phyloP scores from a whole-genome alignment of 2,797 vertebrate genomes.

The Smutsia temminckii region DNA sequence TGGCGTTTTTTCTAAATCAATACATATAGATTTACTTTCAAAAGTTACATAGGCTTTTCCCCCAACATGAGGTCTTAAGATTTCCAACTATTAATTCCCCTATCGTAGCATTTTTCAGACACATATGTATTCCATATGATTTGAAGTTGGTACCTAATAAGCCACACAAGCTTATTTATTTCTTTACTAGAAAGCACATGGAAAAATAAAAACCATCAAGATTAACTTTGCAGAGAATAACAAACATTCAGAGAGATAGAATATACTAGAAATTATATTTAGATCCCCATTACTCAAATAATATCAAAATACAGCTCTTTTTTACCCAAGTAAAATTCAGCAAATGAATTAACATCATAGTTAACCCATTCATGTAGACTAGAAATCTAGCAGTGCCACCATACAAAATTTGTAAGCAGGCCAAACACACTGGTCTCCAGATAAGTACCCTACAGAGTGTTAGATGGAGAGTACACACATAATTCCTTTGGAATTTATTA shows the following conservation, averaged over 20 bases:
- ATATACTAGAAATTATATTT: neutral
- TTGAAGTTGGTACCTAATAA: neutral
- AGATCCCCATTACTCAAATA: neutral
- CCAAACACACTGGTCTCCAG: neutral
- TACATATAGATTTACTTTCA: neutral
- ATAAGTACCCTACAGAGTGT: neutral
- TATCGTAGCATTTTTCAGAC: neutral
- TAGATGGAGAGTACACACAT: neutral
- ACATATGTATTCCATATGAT: neutral
- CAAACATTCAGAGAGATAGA: neutral
- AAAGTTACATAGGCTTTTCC: neutral
- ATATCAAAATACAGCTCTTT: neutral
- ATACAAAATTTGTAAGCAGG: neutral
- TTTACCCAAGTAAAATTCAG: neutral
- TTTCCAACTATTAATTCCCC: constrained; percentile 1
- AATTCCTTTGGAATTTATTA: neutral
- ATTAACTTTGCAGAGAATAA: neutral
- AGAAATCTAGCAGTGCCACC: neutral
- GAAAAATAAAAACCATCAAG: constrained; percentile 26
- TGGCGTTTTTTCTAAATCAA: constrained; percentile 12
- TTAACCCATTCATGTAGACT: neutral
- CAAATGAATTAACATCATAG: neutral
- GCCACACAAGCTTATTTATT: neutral
- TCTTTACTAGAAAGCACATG: neutral
- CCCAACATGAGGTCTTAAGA: neutral